Evolutionary conservation across 2,888 invertebrate genomes (phyloP), one percentile per base, ranked within the genome.

Genomic region (Drosophila suboccidentalis): DNA sequence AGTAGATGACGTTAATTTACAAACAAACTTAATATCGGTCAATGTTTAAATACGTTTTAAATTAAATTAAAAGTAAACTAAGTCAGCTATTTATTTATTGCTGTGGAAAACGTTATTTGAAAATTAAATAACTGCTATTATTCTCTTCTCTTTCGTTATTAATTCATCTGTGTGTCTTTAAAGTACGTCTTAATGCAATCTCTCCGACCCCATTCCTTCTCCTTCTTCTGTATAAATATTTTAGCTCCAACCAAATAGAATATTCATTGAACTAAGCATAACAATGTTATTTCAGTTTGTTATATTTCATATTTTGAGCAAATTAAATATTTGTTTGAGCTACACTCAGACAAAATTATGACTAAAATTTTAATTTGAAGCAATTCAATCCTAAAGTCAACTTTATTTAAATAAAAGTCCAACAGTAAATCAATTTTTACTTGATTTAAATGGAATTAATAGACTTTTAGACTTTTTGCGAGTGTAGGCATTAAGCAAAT

Each of bases 401-500:
- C 6, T n/a, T 38, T n/a, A 5, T n/a, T n/a, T 5, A 6, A 13
- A 17, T 26, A 13, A 46, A 26, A 13, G 5, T 46, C 0, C 22
- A 13, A 2, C 26, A 19, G 11, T 36, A 17, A 29, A 32, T 34
- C 10, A 32, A 34, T 32, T 49, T 11, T 15, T 15, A 19, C n/a
- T 26, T n/a, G 19, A 38, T 17, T 43, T 51, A 51, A 36, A n/a
- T 32, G 15, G 8, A 51, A 19, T 22, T 44, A 22, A 41, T 17
- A 13, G n/a, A 32, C 32, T 10, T 17, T 17, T 29, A 17, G 41
- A 15, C 38, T 22, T 55, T 34, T 44, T 15, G 10, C 17, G 26
- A 57, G 55, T 34, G 44, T 36, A 44, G 0, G 39, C 38, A 65
- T 65, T 41, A 46, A 15, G n/a, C 26, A 65, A 65, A 65, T 46